phyloP scores from a whole-genome alignment of 2,797 vertebrate species.

The Alcedo atthis region DNA sequence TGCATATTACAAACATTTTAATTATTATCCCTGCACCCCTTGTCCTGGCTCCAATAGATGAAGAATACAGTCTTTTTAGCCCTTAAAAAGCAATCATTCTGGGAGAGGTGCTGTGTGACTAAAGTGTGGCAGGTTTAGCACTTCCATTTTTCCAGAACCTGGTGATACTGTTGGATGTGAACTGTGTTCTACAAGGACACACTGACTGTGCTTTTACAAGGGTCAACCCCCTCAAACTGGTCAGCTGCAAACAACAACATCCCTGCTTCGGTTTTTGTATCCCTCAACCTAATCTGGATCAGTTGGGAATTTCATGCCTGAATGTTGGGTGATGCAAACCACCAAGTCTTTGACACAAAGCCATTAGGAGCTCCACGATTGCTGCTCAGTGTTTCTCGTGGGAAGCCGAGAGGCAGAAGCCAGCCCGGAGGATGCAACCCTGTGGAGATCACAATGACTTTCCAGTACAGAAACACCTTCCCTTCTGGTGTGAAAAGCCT shows the following conservation, averaged over 20 bases:
- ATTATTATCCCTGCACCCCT: neutral
- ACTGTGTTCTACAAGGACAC: neutral
- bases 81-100: neutral
- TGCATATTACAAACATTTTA: neutral
- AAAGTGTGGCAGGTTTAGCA: neutral
- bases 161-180: neutral
- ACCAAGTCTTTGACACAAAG: neutral
- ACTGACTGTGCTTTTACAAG: neutral
- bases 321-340: neutral
- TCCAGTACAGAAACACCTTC: constrained; percentile 35
- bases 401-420: neutral
- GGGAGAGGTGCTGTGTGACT: neutral
- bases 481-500: constrained; percentile 46
- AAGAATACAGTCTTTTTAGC: neutral
- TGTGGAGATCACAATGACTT: constrained; percentile 25
- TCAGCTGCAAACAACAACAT: neutral
- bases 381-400: neutral
- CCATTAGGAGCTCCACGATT: neutral
- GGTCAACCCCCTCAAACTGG: neutral
- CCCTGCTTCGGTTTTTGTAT: neutral
- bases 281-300: neutral
- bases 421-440: constrained; percentile 10
- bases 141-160: neutral
- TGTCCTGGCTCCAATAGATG: neutral
- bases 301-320: neutral